phyloP scores from a whole-genome alignment of 2,797 vertebrate species.

The Buphagus erythrorhynchus region DNA sequence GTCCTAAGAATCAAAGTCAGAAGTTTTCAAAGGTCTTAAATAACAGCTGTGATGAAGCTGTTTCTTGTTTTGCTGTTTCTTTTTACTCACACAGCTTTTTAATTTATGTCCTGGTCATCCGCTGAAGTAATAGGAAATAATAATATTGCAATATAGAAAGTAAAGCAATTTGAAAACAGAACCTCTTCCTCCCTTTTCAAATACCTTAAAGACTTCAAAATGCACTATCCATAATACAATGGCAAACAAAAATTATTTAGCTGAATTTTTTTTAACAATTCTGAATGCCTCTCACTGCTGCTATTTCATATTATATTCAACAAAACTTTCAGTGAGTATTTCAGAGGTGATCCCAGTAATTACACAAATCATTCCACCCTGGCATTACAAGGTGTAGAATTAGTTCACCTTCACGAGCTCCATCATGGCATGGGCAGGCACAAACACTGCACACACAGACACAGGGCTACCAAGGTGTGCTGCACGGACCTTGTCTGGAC shows the following conservation, averaged over 20 bases:
- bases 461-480: no score
- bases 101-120: not conserved
- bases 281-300: not conserved
- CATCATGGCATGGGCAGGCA: fast-evolving
- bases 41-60: not conserved
- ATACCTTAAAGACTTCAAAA: not conserved
- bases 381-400: not conserved
- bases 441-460: not conserved
- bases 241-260: not conserved
- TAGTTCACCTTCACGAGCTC: not conserved
- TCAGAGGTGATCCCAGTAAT: not conserved
- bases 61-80: not conserved
- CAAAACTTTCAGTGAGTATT: not conserved
- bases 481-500: no score
- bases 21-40: not conserved
- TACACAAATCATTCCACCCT: not conserved
- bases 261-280: not conserved
- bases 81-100: not conserved
- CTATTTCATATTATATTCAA: not conserved
- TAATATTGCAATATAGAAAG: not conserved
- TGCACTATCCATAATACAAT: not conserved
- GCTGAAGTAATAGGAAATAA: not conserved
- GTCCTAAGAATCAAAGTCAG: not conserved
- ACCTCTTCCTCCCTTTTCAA: not conserved
- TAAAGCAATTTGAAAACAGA: not conserved